Evolutionary conservation across 2,113 vertebrate species (phyloP), one percentile per base, ranked within the genome.

Genomic region (Syrrhaptes paradoxus): DNA sequence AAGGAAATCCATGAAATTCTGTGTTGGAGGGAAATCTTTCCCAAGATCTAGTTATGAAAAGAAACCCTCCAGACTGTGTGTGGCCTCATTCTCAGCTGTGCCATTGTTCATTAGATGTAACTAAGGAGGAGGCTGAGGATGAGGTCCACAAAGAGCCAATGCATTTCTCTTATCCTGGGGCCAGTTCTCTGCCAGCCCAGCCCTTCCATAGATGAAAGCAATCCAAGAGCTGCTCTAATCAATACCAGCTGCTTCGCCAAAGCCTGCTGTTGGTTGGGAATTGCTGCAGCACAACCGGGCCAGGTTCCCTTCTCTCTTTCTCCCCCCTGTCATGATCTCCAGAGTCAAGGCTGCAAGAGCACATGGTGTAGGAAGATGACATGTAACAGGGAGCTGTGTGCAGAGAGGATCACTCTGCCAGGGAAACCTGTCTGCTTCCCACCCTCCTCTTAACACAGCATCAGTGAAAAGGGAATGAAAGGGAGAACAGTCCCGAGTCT

Each of bases 11-110:
- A 86, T 94, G 75, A 96, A 95, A 96, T 96, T 94, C 48, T 95
- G 43, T 46, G 57, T 61, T 95, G 82, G 78, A 94, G 61, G 26
- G 61, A 94, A 93, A 92, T 90, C 72, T 96, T 97, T 95, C 93
- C 76, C 93, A 96, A 95, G 95, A 88, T 92, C 92, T 88, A 93
- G 92, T 92, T 94, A 94, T n/a, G 6, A 95, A 94, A 92, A 95
- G 87, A 90, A 92, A 66, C 76, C 66, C 77, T 85, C 24, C 61
- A 84, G 67, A 71, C 90, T 96, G 94, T 93, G 95, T 96, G 90
- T 96, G 95, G 95, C 61, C 96, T 86, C 88, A 74, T 94, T 94
- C 95, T 91, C 95, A 96, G 92, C 93, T 96, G 92, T 72, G 87
- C 90, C 92, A 90, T 91, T 95, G 95, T 96, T 94, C 92, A 49